Evolutionary conservation across 2,113 vertebrate species (phyloP), one percentile per base, ranked within the genome.

Genomic region (Isurus oxyrinchus): DNA sequence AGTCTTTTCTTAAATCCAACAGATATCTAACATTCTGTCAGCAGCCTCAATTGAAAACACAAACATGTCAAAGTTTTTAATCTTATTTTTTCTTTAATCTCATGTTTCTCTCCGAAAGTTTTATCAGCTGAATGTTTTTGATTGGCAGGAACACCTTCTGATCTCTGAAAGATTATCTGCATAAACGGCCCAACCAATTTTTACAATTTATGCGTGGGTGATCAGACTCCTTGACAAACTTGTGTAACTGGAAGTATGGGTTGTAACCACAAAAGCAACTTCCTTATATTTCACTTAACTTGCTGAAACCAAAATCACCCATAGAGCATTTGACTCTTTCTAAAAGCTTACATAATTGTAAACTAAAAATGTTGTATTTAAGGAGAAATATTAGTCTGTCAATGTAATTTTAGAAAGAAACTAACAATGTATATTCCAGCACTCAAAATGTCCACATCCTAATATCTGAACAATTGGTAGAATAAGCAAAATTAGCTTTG

Each of bases 201-300:
- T 40, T 66, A 44, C 61, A 94, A 61, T 94, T 66, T 67, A 67
- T 13, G n/a, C 66, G 44, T 95, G 94, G 94, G 40, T 31, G 63
- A 49, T 49, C 3, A 23, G 23, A 40, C 16, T 63, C 90, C 35
- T 94, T 94, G 16, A 95, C 40, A 53, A 67, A 31, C 63, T 94
- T 95, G 63, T 44, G 40, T 5, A 95, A 95, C 63, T 95, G 63
- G 55, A 91, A 61, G 31, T 91, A 91, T 6, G 55, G n/a, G 40
- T 69, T 53, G 40, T 49, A 19, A 69, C 40, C 63, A 69, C 63
- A 69, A 95, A 53, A 23, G 63, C n/a, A 49, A 53, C 61, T 95
- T 95, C 94, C 94, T 95, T 27, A 69, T 49, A 49, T 69, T 69
- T 35, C 61, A 49, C 61, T 67, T 95, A 49, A 69, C 94, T 95